These are phyloP conservation scores for Tragelaphus imberbis DNA, from an alignment of 2,113 vertebrate species.

Conservation along the genomic window DNA sequence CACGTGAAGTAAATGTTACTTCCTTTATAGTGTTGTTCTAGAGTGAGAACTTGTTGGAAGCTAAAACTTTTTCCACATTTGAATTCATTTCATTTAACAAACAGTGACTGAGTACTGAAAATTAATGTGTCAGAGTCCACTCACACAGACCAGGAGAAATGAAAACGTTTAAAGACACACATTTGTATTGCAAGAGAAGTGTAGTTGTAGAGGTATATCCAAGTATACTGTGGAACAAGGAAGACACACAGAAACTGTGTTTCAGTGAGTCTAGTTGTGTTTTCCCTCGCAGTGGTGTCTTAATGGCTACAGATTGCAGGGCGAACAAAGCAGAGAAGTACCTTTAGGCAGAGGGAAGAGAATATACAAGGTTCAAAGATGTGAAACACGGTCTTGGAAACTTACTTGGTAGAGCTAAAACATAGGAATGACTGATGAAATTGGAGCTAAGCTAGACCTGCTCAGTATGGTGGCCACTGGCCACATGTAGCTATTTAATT, in stretches of 20 bases:
- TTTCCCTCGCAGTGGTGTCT: background rate
- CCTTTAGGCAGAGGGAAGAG: background rate
- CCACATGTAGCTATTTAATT: background rate
- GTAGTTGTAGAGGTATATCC: background rate
- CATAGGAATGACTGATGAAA: background rate
- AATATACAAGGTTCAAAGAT: background rate
- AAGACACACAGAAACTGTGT: background rate
- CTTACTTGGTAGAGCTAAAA: background rate
- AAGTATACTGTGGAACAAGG: background rate
- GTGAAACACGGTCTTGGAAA: background rate
- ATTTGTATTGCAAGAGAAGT: background rate
- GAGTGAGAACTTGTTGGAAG: background rate
- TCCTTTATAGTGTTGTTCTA: background rate
- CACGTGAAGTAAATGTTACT: background rate
- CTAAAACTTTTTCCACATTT: background rate
- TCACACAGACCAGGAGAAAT: background rate
- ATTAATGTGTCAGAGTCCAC: background rate
- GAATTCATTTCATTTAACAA: background rate
- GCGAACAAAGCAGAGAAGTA: background rate
- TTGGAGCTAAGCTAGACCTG: background rate
- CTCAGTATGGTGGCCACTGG: background rate
- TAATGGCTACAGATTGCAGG: background rate
- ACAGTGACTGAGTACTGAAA: constrained; percentile 1
- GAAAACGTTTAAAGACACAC: background rate
- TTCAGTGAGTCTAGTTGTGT: background rate